Percentiles rank a stretch among this genome's conserved stretches.
Evolutionary conservation across 2,888 invertebrate genomes (phyloP).

Genomic region (Phania funesta): DNA sequence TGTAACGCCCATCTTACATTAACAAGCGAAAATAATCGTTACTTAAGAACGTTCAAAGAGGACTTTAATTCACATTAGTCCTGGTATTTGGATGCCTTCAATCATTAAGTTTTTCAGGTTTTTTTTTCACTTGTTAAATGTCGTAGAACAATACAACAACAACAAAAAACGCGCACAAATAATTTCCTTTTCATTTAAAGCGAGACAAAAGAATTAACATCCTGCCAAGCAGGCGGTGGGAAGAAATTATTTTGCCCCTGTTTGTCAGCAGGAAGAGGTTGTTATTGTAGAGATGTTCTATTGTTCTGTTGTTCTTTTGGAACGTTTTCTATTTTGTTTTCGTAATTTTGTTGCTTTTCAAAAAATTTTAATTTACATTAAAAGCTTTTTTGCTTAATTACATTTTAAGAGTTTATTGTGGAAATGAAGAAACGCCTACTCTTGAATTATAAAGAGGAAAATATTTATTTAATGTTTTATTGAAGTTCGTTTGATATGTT

Average conservation of each 20-base stretch:
- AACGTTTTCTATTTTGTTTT: not conserved
- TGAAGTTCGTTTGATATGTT: not conserved
- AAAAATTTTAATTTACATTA: slow-evolving; percentile 15
- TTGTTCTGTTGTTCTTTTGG: not conserved
- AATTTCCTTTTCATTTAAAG: not conserved
- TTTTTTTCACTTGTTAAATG: slow-evolving; percentile 16
- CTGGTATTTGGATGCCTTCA: not conserved
- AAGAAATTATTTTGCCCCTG: not conserved
- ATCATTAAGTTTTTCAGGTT: not conserved
- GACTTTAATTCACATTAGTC: not conserved
- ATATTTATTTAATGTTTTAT: not conserved
- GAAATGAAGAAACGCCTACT: not conserved
- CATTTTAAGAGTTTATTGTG: slow-evolving; percentile 6
- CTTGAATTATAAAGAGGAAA: not conserved
- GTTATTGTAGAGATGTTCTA: not conserved
- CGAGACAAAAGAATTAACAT: not conserved
- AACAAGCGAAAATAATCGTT: slow-evolving; percentile 39
- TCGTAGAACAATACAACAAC: slow-evolving; percentile 3
- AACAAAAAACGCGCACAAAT: not conserved
- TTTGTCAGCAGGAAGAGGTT: not conserved
- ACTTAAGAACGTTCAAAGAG: not conserved
- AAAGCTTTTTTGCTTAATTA: slow-evolving; percentile 37
- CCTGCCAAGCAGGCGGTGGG: not conserved
- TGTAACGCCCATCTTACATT: no score
- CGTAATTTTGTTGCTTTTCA: not conserved